A percentile compares a stretch with the other conserved stretches of the same genome.
These are phyloP conservation scores for Peromyscus leucopus DNA, from an alignment of 2,113 vertebrate genomes.

Conservation along the genomic window DNA sequence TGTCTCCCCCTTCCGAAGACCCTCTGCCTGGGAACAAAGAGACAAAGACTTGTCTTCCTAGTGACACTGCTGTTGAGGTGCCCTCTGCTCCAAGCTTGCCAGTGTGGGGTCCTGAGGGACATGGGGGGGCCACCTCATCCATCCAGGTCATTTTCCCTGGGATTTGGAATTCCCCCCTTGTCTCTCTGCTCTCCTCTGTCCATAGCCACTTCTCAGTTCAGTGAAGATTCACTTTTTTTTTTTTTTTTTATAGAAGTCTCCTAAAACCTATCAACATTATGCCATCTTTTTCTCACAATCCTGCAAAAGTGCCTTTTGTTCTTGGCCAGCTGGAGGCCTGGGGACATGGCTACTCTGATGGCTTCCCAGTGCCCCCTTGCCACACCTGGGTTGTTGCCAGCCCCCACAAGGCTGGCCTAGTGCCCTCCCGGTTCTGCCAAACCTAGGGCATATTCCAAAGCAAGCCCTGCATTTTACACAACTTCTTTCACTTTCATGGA, in stretches of 20 bases:
- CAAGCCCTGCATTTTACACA: rapidly evolving
- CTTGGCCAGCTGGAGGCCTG: too few relatives aligned
- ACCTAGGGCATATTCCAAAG: background rate
- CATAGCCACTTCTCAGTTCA: background rate
- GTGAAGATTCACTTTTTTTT: too few relatives aligned
- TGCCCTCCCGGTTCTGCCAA: background rate
- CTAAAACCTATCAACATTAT: background rate
- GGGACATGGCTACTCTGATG: background rate
- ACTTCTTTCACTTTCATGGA: background rate
- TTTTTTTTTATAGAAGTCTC: background rate
- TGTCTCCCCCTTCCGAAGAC: background rate
- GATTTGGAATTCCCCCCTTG: too few relatives aligned
- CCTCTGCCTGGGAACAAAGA: background rate
- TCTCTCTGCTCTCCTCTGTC: background rate
- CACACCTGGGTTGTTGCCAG: rapidly evolving
- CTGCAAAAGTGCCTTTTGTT: background rate
- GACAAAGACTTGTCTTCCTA: rapidly evolving
- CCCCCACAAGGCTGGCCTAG: background rate
- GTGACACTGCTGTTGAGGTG: background rate
- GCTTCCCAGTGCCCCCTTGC: background rate
- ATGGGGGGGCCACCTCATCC: background rate
- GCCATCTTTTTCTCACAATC: background rate
- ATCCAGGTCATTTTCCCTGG: too few relatives aligned
- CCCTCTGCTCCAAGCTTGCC: background rate
- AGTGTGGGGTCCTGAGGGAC: background rate